These are phyloP conservation scores for Aplocera efformata DNA, from an alignment of 2,888 invertebrate species.

Conservation along the genomic window DNA sequence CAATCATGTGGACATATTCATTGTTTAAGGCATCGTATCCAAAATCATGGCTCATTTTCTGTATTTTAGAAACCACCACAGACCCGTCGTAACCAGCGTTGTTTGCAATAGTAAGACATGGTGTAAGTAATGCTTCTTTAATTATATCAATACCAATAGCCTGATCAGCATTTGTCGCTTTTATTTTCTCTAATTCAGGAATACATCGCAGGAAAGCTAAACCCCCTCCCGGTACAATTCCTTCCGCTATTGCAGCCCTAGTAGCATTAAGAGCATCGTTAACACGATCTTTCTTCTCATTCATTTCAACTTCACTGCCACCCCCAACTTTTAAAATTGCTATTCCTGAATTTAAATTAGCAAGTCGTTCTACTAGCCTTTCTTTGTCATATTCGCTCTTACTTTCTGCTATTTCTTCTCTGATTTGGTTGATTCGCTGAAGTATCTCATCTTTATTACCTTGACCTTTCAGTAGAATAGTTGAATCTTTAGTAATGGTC, in stretches of 20 bases:
- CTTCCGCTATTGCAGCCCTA: slow-evolving; percentile 96
- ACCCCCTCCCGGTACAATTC: slow-evolving; percentile 97
- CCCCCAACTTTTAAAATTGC: slow-evolving; percentile 91
- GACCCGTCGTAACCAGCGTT: slow-evolving; percentile 96
- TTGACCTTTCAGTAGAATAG: slow-evolving; percentile 83
- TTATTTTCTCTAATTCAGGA: slow-evolving; percentile 82
- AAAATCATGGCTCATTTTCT: slow-evolving; percentile 84
- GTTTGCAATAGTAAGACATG: slow-evolving; percentile 92
- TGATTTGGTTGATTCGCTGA: slow-evolving; percentile 88
- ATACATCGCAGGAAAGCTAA: slow-evolving; percentile 92
- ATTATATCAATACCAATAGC: slow-evolving; percentile 89
- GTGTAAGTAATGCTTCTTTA: slow-evolving; percentile 90
- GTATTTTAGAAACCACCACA: slow-evolving; percentile 93
- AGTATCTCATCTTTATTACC: slow-evolving; percentile 89
- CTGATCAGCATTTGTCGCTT: slow-evolving; percentile 87
- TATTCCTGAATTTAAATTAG: slow-evolving; percentile 90
- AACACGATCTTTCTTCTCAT: slow-evolving; percentile 97
- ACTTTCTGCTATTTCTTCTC: slow-evolving; percentile 89
- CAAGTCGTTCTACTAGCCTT: slow-evolving; percentile 92
- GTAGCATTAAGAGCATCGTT: slow-evolving; percentile 97
- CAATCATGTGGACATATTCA: slow-evolving; percentile 94
- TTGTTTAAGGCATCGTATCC: slow-evolving; percentile 95
- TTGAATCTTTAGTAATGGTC: slow-evolving; percentile 95
- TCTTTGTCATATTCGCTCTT: slow-evolving; percentile 95
- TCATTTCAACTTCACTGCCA: slow-evolving; percentile 93